Evolutionary conservation across 2,113 vertebrate genomes (phyloP).

Genomic region (Labeo catla): DNA sequence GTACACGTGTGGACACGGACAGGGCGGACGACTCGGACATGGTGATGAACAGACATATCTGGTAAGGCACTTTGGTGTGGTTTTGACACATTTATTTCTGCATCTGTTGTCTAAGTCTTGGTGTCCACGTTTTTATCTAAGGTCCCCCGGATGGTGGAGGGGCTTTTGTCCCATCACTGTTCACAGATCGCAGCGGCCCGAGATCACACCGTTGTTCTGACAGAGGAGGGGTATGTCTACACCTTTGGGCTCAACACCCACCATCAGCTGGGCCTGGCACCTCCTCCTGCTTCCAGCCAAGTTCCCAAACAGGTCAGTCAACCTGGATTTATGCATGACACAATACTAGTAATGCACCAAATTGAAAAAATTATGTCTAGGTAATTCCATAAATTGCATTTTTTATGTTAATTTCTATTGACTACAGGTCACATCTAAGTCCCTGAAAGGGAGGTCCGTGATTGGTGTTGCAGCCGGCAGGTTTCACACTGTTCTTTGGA

Average conservation of each 20-base stretch:
- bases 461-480: slow-evolving; percentile 93
- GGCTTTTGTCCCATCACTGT: slow-evolving; percentile 86
- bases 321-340: neutral
- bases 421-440: slow-evolving; percentile 89
- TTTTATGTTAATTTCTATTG: slow-evolving; percentile 11
- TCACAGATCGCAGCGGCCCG: slow-evolving; percentile 91
- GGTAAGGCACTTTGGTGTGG: slow-evolving; percentile 73
- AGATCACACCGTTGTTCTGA: slow-evolving; percentile 94
- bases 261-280: slow-evolving; percentile 89
- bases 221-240: slow-evolving; percentile 92
- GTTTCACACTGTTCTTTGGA: slow-evolving; percentile 97
- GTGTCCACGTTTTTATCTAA: slow-evolving; percentile 60
- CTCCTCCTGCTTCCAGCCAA: slow-evolving; percentile 83
- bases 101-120: neutral
- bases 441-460: slow-evolving; percentile 87
- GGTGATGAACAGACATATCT: slow-evolving; percentile 96
- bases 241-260: slow-evolving; percentile 94
- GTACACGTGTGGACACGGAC: slow-evolving; percentile 96
- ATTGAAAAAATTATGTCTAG: too few species aligned
- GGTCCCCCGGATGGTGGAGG: slow-evolving; percentile 92
- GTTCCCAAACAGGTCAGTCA: slow-evolving; percentile 90
- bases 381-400: neutral
- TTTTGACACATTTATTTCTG: neutral
- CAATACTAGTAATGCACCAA: neutral
- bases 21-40: slow-evolving; percentile 96